Evolutionary conservation across 1,140 invertebrate genomes (phyloP), one percentile per base, ranked within the genome.

Genomic region (Rhagoletis zephyria): DNA sequence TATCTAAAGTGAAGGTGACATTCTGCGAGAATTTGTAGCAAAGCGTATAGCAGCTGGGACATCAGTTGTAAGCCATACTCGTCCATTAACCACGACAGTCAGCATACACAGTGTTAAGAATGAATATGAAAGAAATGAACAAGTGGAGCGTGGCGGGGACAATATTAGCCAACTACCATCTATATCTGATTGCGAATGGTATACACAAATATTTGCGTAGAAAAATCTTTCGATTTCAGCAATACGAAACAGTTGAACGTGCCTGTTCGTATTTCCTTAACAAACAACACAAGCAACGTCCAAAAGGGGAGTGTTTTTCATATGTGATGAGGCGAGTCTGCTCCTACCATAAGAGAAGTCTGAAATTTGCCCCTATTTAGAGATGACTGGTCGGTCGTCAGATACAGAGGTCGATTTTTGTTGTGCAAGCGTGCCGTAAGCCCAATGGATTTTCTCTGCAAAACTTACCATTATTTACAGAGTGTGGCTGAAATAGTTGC

Each of bases 161-260:
- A 61, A 60, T n/a, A 61, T 42, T 19, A 85, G 30, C 51, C 40
- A 40, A 45, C 40, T 42, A 63, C 56, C 30, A 40, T 30, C 30
- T 30, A 63, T 16, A 40, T 85, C 5, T 59, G 85, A 16, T 85
- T 85, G 30, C 40, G n/a, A 60, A 85, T 48, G 85, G 85, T 85
- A 85, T 63, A 63, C 42, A 61, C 40, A 61, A 81, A 56, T 56
- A 61, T 85, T 61, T 85, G 16, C 59, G 85, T 19, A 85, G 60
- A 63, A 85, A 85, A 61, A 42, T 45, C 10, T 14, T 87, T 87
- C 59, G 14, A 87, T 42, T 48, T 87, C 86, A 87, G 87, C 65
- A 56, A 87, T 87, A 77, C 45, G 56, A 77, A 60, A 81, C 70
- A 87, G 87, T 87, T 60, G 87, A 87, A 87, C 51, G 87, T 87